Conservation (phyloP, 2,113 vertebrate species). For the Chrysemys picta region DNA sequence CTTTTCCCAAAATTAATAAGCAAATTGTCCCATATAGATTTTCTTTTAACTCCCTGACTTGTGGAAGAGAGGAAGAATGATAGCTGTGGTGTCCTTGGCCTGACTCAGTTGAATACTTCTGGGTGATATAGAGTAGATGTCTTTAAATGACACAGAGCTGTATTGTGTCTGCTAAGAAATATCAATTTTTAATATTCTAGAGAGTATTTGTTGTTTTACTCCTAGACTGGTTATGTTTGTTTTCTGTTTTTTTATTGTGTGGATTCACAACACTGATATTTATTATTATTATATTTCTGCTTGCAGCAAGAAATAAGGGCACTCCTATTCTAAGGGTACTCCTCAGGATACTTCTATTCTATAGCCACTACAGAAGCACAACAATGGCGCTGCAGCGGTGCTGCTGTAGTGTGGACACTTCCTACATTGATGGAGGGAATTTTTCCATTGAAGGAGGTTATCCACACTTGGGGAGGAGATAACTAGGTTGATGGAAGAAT, state of each 20-base stretch:
- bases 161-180: conserved; percentile 21
- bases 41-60: conserved; percentile 25
- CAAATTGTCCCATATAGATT: background rate
- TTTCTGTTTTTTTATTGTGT: conserved; percentile 29
- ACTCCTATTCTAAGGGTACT: background rate
- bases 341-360: background rate
- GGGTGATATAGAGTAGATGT: conserved; percentile 9
- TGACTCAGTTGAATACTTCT: conserved; percentile 26
- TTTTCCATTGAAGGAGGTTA: background rate
- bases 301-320: conserved; percentile 30
- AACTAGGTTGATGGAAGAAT: background rate
- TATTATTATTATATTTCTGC: conserved; percentile 53
- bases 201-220: conserved; percentile 43
- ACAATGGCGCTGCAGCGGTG: background rate
- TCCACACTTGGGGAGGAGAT: background rate
- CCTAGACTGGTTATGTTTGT: conserved; percentile 23
- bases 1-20: conserved; percentile 20
- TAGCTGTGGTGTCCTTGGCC: conserved; percentile 5
- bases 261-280: conserved; percentile 41
- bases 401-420: background rate
- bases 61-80: conserved; percentile 12
- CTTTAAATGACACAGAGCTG: background rate
- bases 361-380: background rate
- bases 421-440: background rate
- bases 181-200: conserved; percentile 39